A percentile compares a stretch with the other conserved stretches of the same genome.
Conservation (phyloP, 2,797 vertebrate genomes). For the Acanthornis magna region DNA sequence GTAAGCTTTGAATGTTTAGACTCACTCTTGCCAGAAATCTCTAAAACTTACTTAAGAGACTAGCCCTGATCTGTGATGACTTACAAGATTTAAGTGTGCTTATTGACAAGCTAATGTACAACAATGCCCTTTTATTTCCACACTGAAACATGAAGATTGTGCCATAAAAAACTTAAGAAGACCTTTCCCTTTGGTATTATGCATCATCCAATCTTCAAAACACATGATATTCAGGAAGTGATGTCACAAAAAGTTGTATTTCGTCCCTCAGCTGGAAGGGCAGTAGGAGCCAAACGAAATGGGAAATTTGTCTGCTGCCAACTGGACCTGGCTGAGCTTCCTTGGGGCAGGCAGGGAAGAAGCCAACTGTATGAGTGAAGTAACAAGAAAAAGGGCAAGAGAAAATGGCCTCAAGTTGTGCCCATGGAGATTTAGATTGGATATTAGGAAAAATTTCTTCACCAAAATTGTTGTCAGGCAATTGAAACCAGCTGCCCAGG, state of each 20-base stretch:
- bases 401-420: background rate
- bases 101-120: background rate
- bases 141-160: background rate
- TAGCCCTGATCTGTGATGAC: background rate
- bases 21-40: background rate
- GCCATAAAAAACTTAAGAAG: background rate
- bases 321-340: rapidly evolving
- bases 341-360: background rate
- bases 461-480: background rate
- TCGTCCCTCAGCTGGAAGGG: background rate
- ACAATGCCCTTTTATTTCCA: background rate
- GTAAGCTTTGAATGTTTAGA: background rate
- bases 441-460: background rate
- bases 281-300: background rate
- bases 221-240: no score
- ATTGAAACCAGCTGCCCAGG: background rate
- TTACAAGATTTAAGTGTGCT: background rate
- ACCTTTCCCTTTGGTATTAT: background rate
- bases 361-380: rapidly evolving
- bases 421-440: background rate
- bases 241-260: background rate
- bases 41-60: background rate
- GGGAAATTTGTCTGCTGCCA: background rate
- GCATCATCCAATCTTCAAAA: background rate
- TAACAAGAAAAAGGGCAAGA: background rate